Percentiles rank a stretch among this genome's conserved stretches.
Evolutionary conservation across 2,113 vertebrate species (phyloP).

Genomic region (Pygoscelis adeliae): DNA sequence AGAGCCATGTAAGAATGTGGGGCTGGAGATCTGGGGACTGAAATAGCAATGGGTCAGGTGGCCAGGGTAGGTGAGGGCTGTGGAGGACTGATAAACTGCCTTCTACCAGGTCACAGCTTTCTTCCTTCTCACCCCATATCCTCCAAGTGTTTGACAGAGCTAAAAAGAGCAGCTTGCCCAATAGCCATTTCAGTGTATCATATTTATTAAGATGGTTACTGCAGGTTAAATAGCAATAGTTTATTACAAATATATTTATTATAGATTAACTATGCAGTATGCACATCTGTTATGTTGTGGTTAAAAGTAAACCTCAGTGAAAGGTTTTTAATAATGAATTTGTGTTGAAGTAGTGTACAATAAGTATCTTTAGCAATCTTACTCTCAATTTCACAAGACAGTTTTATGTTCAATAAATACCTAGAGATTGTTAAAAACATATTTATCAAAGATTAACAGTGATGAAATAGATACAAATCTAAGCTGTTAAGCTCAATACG

Average conservation of each 20-base stretch:
- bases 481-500: slow-evolving; percentile 68
- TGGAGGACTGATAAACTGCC: background rate
- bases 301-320: slow-evolving; percentile 45
- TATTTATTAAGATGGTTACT: slow-evolving; percentile 58
- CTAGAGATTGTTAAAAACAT: slow-evolving; percentile 79
- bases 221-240: slow-evolving; percentile 63
- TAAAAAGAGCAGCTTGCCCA: background rate
- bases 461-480: slow-evolving; percentile 75
- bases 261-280: slow-evolving; percentile 15
- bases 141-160: background rate
- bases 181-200: slow-evolving; percentile 22
- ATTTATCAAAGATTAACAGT: slow-evolving; percentile 80
- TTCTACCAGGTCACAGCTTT: background rate
- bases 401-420: slow-evolving; percentile 78
- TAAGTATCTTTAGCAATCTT: slow-evolving; percentile 53
- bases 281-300: background rate
- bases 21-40: background rate
- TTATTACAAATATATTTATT: slow-evolving; percentile 57
- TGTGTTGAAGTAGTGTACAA: slow-evolving; percentile 5
- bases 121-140: background rate
- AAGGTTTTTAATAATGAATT: slow-evolving; percentile 54
- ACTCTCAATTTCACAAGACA: slow-evolving; percentile 58
- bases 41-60: background rate
- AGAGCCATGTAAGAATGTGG: background rate
- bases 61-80: background rate